phyloP scores from a whole-genome alignment of 2,888 invertebrate species.

The Sphaeridia pumilis region DNA sequence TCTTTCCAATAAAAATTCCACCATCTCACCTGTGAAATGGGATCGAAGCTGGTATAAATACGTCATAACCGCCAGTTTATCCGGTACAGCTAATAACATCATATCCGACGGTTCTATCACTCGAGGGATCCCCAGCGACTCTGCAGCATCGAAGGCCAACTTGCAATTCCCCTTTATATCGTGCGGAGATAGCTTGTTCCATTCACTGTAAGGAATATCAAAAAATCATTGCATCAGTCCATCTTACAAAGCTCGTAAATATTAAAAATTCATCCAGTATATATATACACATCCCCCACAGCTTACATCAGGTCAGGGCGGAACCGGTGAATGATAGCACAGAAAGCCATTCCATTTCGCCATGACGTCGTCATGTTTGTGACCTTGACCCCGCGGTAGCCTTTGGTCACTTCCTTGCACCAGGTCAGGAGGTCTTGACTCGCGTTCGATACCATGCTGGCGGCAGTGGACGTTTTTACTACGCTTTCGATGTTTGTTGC shows the following conservation, averaged over 20 bases:
- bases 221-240: no score
- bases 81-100: constrained; percentile 78
- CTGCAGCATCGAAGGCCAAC: constrained; percentile 83
- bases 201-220: constrained; percentile 53
- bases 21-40: constrained; percentile 78
- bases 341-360: constrained; percentile 92
- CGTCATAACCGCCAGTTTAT: constrained; percentile 91
- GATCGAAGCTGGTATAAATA: constrained; percentile 89
- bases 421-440: constrained; percentile 86
- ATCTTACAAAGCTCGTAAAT: no score
- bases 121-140: constrained; percentile 75
- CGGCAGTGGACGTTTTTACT: no score
- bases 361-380: constrained; percentile 61
- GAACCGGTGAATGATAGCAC: constrained; percentile 86
- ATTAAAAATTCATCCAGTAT: no score
- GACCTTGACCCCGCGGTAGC: constrained; percentile 75
- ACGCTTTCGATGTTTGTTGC: no score
- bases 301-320: constrained; percentile 83
- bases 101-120: constrained; percentile 88
- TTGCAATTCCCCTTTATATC: constrained; percentile 82
- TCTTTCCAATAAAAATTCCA: neutral
- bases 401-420: constrained; percentile 81
- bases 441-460: constrained; percentile 45
- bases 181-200: constrained; percentile 70
- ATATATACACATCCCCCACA: no score